These are phyloP conservation scores for Dasypolia templi DNA, from an alignment of 2,888 invertebrate species.

Conservation along the genomic window DNA sequence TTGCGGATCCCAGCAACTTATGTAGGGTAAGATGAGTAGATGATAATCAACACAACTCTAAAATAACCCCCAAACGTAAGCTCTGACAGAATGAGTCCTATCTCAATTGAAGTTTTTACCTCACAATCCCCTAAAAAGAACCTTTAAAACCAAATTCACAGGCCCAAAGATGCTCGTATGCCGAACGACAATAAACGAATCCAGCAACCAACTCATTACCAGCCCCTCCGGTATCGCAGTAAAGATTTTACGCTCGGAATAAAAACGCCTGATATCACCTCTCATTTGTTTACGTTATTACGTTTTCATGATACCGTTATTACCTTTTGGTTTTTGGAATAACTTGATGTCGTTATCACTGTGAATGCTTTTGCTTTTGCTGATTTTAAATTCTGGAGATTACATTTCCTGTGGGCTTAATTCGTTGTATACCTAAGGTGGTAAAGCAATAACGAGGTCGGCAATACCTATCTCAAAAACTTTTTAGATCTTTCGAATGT, in stretches of 20 bases:
- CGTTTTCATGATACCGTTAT: constrained; percentile 39
- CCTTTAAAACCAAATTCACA: constrained; percentile 29
- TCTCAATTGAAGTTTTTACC: constrained; percentile 29
- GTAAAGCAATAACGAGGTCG: not conserved
- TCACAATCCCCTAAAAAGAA: not conserved
- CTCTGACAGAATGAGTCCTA: not conserved
- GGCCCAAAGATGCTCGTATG: constrained; percentile 32
- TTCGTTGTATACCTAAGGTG: not conserved
- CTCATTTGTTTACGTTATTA: constrained; percentile 52
- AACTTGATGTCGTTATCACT: constrained; percentile 13
- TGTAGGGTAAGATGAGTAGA: not conserved
- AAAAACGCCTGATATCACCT: constrained; percentile 56
- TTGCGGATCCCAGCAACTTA: not conserved
- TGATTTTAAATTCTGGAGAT: constrained; percentile 6
- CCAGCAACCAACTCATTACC: constrained; percentile 51
- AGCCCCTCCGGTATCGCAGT: constrained; percentile 33
- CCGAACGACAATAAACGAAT: constrained; percentile 45
- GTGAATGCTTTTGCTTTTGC: constrained; percentile 31
- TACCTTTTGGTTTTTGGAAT: constrained; percentile 20
- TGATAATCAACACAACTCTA: constrained; percentile 12
- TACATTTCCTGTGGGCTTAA: not conserved
- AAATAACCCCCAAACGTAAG: constrained; percentile 3
- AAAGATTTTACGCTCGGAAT: constrained; percentile 59
- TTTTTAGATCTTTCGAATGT: not conserved
- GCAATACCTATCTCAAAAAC: not conserved